These are phyloP conservation scores for Lathronympha strigana DNA, from an alignment of 2,888 invertebrate species.

Conservation along the genomic window DNA sequence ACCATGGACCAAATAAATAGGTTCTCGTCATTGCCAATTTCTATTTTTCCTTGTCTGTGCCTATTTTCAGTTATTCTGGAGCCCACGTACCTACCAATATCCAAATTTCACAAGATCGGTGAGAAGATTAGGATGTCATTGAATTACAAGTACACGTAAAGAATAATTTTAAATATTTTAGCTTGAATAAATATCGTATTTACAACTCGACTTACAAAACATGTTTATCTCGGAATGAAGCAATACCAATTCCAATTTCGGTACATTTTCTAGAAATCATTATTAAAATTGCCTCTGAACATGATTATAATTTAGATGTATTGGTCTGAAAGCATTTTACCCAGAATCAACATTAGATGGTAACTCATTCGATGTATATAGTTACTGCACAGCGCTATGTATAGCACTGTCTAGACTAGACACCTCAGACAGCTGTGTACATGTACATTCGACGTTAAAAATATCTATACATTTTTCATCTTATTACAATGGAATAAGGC, in stretches of 20 bases:
- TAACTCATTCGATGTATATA: slow-evolving; percentile 11
- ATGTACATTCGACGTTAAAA: slow-evolving; percentile 7
- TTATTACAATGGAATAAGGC: slow-evolving; percentile 8
- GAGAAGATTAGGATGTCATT: slow-evolving; percentile 38
- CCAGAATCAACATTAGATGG: slow-evolving; percentile 13
- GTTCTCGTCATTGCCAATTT: slow-evolving; percentile 1
- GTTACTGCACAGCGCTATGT: slow-evolving; percentile 13
- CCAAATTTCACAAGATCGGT: slow-evolving; percentile 21
- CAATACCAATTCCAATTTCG: neutral
- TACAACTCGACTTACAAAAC: slow-evolving; percentile 15
- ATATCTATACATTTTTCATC: neutral
- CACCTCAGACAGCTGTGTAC: slow-evolving; percentile 40
- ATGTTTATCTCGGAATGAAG: slow-evolving; percentile 9
- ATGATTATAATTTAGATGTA: slow-evolving; percentile 1
- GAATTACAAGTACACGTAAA: slow-evolving; percentile 31
- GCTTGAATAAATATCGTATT: slow-evolving; percentile 26
- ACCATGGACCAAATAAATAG: neutral
- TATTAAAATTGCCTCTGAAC: neutral
- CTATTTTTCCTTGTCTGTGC: slow-evolving; percentile 15
- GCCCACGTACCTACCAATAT: neutral
- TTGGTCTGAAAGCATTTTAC: slow-evolving; percentile 14
- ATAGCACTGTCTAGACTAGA: slow-evolving; percentile 40
- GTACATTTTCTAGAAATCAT: neutral
- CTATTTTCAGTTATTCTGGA: slow-evolving; percentile 24
- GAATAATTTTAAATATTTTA: slow-evolving; percentile 33